Evolutionary conservation across 2,797 vertebrate genomes (phyloP).

Genomic region (Pogoniulus pusillus): DNA sequence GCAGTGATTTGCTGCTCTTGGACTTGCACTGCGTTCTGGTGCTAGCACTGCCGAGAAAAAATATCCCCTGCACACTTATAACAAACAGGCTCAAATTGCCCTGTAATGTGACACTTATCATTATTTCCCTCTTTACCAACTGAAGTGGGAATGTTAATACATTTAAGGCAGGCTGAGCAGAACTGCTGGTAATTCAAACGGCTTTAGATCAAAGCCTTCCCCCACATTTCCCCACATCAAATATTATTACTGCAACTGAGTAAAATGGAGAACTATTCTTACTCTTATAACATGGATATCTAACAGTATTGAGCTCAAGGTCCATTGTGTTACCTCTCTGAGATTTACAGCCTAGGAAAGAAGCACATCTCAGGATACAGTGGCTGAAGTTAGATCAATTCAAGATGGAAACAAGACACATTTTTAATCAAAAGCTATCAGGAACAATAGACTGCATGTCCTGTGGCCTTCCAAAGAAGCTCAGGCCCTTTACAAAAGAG

Average conservation of each 20-base stretch:
- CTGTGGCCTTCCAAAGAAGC: background rate
- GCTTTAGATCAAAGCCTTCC: background rate
- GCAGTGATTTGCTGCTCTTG: background rate
- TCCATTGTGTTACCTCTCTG: background rate
- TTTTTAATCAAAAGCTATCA: constrained; percentile 33
- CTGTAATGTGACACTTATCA: constrained; percentile 9
- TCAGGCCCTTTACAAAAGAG: background rate
- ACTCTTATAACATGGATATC: background rate
- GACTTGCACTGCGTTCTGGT: background rate
- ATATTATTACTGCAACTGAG: background rate
- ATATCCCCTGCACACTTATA: background rate
- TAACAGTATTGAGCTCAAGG: background rate
- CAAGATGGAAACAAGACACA: background rate
- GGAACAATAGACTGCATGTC: background rate
- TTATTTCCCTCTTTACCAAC: background rate
- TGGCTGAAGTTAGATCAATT: background rate
- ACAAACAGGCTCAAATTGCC: constrained; percentile 2
- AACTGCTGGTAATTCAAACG: background rate
- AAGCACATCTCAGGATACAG: background rate
- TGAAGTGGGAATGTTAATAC: background rate
- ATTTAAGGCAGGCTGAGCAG: background rate
- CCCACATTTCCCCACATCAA: background rate
- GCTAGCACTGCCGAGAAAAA: constrained; percentile 1
- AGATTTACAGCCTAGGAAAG: background rate
- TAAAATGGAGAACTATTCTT: constrained; percentile 11